These are phyloP conservation scores for Cremastinae sp. DNA, from an alignment of 2,888 invertebrate species.

Conservation along the genomic window DNA sequence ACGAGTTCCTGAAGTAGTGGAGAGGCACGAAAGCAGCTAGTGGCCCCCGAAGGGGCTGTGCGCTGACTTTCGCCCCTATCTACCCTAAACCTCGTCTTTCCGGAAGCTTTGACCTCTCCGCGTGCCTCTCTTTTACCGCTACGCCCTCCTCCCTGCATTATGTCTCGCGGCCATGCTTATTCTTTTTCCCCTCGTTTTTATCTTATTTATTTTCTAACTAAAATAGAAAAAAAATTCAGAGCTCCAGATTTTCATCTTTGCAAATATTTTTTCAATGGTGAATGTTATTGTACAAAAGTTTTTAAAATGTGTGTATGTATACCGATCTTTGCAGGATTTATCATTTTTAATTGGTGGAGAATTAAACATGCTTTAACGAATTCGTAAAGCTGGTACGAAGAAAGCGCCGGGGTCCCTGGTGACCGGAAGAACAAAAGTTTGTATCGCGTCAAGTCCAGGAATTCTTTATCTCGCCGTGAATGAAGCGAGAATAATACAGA, in stretches of 20 bases:
- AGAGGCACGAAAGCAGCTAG: conserved; percentile 75
- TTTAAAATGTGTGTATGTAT: too few relatives aligned
- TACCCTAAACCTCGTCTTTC: conserved; percentile 63
- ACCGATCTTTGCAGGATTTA: too few relatives aligned
- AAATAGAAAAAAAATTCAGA: not conserved
- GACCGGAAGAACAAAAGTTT: conserved; percentile 40
- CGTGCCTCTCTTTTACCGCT: conserved; percentile 41
- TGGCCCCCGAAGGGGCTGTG: conserved; percentile 79
- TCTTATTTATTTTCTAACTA: not conserved
- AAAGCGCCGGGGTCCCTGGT: conserved; percentile 31
- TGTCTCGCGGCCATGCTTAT: conserved; percentile 32
- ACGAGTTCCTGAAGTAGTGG: conserved; percentile 76
- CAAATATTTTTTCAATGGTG: too few relatives aligned
- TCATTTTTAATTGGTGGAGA: too few relatives aligned
- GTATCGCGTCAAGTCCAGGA: conserved; percentile 35
- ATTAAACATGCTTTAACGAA: too few relatives aligned
- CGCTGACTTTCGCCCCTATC: conserved; percentile 73
- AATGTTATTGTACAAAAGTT: too few relatives aligned
- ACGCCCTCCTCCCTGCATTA: conserved; percentile 37
- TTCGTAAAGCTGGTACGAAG: too few relatives aligned
- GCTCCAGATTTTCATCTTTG: too few relatives aligned
- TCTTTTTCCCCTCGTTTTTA: conserved; percentile 23
- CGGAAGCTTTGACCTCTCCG: conserved; percentile 47
- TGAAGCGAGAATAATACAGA: conserved; percentile 38
- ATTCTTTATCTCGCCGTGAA: conserved; percentile 46